phyloP scores from a whole-genome alignment of 2,888 invertebrate species.

The Phrixothrix hirtus region DNA sequence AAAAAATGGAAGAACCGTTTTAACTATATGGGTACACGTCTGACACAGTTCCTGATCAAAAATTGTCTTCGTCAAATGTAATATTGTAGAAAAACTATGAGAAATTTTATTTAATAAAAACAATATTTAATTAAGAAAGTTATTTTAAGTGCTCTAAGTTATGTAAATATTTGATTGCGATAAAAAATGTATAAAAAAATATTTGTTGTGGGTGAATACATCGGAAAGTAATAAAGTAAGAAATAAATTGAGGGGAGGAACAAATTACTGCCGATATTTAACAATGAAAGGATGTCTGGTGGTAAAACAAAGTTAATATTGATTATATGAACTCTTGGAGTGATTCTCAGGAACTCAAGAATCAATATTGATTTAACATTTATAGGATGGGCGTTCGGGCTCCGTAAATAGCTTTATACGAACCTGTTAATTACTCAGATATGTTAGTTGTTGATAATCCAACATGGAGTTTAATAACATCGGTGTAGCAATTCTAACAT shows the following conservation, averaged over 20 bases:
- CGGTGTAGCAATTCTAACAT: conserved; percentile 12
- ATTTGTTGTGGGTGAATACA: conserved; percentile 2
- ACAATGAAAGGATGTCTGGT: conserved; percentile 37
- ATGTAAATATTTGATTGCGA: too few relatives aligned
- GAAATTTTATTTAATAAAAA: too few relatives aligned
- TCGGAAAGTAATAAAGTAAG: conserved; percentile 4
- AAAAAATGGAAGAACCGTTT: too few relatives aligned
- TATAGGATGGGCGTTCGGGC: conserved; percentile 54
- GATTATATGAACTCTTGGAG: conserved; percentile 51
- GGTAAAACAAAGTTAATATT: conserved; percentile 53
- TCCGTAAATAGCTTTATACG: conserved; percentile 55
- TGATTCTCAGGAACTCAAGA: conserved; percentile 54
- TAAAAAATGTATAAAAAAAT: too few relatives aligned
- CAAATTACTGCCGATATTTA: conserved; percentile 26
- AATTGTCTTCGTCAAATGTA: too few relatives aligned
- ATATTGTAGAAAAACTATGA: too few relatives aligned
- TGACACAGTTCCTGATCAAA: too few relatives aligned
- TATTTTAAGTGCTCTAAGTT: too few relatives aligned
- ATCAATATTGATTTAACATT: conserved; percentile 57
- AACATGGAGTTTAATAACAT: conserved; percentile 16
- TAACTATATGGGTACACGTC: too few relatives aligned
- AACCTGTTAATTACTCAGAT: conserved; percentile 57
- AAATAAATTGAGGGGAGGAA: conserved; percentile 5
- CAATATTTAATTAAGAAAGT: too few relatives aligned
- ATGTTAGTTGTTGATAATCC: conserved; percentile 39